These are phyloP conservation scores for Aleiodes leptofemur DNA, from an alignment of 2,888 invertebrate genomes.

Conservation along the genomic window DNA sequence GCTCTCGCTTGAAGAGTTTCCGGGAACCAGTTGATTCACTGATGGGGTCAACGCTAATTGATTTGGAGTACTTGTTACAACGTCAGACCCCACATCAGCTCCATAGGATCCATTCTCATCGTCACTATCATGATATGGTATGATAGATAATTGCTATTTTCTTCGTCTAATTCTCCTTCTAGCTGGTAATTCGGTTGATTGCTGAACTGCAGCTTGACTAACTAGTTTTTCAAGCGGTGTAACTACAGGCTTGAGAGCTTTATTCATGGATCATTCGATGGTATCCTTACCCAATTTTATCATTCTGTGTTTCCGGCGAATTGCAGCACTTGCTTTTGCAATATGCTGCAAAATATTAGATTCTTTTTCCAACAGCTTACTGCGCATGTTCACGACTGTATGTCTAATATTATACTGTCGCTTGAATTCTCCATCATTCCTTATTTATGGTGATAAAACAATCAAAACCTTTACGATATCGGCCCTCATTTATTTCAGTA, in stretches of 20 bases:
- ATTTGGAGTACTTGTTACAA: too few relatives aligned
- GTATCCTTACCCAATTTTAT: slow-evolving; percentile 43
- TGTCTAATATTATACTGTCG: slow-evolving; percentile 16
- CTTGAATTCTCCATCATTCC: slow-evolving; percentile 28
- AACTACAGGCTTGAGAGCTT: slow-evolving; percentile 46
- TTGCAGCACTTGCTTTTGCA: slow-evolving; percentile 51
- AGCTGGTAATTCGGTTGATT: too few relatives aligned
- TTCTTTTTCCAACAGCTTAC: background rate
- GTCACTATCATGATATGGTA: background rate
- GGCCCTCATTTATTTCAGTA: slow-evolving; percentile 50
- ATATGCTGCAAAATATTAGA: slow-evolving; percentile 36
- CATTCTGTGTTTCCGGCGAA: slow-evolving; percentile 48
- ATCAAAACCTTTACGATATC: slow-evolving; percentile 55
- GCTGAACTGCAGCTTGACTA: slow-evolving; percentile 44
- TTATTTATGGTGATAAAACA: slow-evolving; percentile 45
- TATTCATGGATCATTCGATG: slow-evolving; percentile 35
- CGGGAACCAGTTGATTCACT: too few relatives aligned
- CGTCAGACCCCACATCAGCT: too few relatives aligned
- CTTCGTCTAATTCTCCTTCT: background rate
- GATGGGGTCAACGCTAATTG: too few relatives aligned
- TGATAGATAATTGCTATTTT: too few relatives aligned
- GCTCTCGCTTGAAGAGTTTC: too few relatives aligned
- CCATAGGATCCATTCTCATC: too few relatives aligned
- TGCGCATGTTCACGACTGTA: slow-evolving; percentile 43
- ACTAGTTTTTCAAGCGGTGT: slow-evolving; percentile 43